Conservation (phyloP, 1,140 invertebrate species). For the Saccostrea glomerata region DNA sequence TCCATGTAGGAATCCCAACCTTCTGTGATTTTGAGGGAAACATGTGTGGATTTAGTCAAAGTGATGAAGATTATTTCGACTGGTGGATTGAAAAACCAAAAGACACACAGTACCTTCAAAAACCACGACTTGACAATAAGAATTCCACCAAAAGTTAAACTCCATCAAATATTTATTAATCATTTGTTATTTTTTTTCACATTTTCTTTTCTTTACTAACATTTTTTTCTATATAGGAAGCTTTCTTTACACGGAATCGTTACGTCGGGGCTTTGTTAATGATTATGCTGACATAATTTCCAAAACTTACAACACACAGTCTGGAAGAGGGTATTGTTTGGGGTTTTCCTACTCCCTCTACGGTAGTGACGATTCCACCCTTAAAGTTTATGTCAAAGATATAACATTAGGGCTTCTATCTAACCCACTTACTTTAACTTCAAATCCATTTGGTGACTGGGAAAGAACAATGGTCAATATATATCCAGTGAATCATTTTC, state of each 20-base stretch:
- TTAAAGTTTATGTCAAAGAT: not conserved
- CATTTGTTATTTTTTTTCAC: not conserved
- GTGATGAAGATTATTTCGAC: slow-evolving; percentile 6
- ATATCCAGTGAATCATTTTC: not conserved
- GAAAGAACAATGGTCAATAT: not conserved
- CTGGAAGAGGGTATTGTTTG: not conserved
- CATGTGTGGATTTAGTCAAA: slow-evolving; percentile 53
- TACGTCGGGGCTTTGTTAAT: not conserved
- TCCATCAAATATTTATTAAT: not conserved
- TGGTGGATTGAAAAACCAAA: slow-evolving; percentile 44
- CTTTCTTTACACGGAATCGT: slow-evolving; percentile 3
- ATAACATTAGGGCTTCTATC: not conserved
- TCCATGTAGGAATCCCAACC: slow-evolving; percentile 16
- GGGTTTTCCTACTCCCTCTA: not conserved
- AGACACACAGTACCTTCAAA: slow-evolving; percentile 5
- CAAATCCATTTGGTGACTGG: not conserved
- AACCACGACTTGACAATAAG: slow-evolving; percentile 10
- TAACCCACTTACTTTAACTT: not conserved
- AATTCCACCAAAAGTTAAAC: slow-evolving; percentile 8
- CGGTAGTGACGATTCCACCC: not conserved
- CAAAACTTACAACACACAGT: not conserved
- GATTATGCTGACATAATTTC: not conserved
- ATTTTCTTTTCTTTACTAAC: not conserved
- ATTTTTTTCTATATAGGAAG: not conserved
- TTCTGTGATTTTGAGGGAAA: slow-evolving; percentile 58